phyloP scores from a whole-genome alignment of 2,113 vertebrate species.

The Lampris incognitus region DNA sequence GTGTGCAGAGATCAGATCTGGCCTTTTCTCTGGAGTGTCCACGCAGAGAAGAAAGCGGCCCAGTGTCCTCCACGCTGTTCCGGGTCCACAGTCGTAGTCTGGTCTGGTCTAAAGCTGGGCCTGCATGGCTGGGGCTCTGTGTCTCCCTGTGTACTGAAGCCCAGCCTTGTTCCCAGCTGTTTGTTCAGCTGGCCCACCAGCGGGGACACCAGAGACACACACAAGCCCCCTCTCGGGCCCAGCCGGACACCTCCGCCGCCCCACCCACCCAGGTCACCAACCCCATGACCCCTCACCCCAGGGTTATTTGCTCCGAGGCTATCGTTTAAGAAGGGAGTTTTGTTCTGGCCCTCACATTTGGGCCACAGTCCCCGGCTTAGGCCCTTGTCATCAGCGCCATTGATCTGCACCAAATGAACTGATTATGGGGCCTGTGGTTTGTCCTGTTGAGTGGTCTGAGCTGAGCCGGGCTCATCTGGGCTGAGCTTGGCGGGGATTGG shows the following conservation, averaged over 20 bases:
- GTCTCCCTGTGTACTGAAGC: constrained; percentile 64
- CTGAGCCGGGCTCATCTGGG: constrained; percentile 48
- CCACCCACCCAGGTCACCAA: constrained; percentile 74
- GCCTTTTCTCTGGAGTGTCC: constrained; percentile 43
- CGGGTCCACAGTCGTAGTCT: constrained; percentile 41
- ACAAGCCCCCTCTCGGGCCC: constrained; percentile 43
- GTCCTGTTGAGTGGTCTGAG: constrained; percentile 68
- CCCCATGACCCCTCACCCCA: constrained; percentile 73
- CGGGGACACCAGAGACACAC: constrained; percentile 70
- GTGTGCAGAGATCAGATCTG: constrained; percentile 44
- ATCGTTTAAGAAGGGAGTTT: constrained; percentile 78
- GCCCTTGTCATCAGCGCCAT: constrained; percentile 76
- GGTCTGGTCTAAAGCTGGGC: constrained; percentile 47
- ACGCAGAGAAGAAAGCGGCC: constrained; percentile 70
- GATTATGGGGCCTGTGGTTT: constrained; percentile 79
- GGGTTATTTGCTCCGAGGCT: constrained; percentile 79
- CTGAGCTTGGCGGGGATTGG: constrained; percentile 45
- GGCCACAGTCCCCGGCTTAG: constrained; percentile 52
- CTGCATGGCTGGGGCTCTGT: constrained; percentile 53
- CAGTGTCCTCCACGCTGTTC: constrained; percentile 60
- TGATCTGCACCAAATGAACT: constrained; percentile 80
- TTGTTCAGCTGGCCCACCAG: constrained; percentile 84
- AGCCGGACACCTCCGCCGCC: constrained; percentile 71
- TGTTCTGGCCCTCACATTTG: constrained; percentile 59
- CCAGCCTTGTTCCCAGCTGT: constrained; percentile 79